These are phyloP conservation scores for Enteromius afrohamiltoni DNA, from an alignment of 2,797 vertebrate genomes.

Conservation along the genomic window DNA sequence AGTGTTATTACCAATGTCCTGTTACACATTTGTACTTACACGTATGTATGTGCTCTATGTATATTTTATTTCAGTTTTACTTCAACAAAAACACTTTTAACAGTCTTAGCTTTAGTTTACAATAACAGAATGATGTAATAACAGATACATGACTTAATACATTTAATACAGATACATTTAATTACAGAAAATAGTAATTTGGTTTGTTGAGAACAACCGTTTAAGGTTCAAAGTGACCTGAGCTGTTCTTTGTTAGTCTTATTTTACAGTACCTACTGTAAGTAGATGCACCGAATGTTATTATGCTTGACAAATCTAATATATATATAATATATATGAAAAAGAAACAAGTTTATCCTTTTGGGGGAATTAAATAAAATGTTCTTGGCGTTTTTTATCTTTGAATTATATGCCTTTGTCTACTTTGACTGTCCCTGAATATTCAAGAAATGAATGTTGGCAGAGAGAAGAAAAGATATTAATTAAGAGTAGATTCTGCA, in stretches of 20 bases:
- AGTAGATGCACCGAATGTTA: conserved; percentile 51
- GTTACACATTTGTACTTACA: too few relatives aligned
- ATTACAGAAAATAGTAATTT: conserved; percentile 13
- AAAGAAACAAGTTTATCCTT: conserved; percentile 46
- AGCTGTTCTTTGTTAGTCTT: conserved; percentile 40
- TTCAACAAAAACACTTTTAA: neutral
- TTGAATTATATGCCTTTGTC: conserved; percentile 56
- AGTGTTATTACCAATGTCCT: too few relatives aligned
- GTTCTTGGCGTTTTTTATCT: conserved; percentile 51
- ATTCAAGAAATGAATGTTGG: conserved; percentile 83
- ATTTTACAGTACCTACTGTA: conserved; percentile 31
- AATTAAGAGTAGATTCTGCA: conserved; percentile 98
- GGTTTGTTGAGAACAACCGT: conserved; percentile 30
- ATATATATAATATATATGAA: conserved; percentile 38
- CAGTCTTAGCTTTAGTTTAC: neutral
- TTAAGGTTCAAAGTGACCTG: conserved; percentile 42
- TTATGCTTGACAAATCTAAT: conserved; percentile 53
- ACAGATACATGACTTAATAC: neutral
- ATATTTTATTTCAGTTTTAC: neutral
- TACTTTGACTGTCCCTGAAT: conserved; percentile 60
- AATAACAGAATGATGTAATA: conserved; percentile 16
- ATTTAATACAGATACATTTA: neutral
- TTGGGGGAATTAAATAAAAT: conserved; percentile 56
- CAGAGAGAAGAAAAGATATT: conserved; percentile 88
- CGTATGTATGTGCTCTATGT: neutral